Evolutionary conservation across 2,797 vertebrate genomes (phyloP).

Genomic region (Centropyge bicolor): DNA sequence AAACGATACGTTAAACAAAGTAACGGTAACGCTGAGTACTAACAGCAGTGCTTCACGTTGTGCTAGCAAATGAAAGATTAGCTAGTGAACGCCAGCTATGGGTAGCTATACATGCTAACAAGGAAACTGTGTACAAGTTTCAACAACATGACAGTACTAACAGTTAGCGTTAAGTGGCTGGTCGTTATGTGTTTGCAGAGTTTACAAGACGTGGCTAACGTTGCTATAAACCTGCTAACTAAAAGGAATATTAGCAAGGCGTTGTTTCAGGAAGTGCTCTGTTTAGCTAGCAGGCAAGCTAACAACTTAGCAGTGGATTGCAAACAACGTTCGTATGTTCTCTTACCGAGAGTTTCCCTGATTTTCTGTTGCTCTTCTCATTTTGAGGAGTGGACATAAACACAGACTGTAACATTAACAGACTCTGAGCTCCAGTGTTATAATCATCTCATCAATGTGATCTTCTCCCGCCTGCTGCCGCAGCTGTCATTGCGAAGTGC

Average conservation of each 20-base stretch:
- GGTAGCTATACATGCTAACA: background rate
- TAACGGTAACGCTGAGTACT: no score
- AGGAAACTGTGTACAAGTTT: background rate
- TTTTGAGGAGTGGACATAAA: conserved; percentile 9
- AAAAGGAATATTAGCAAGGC: conserved; percentile 4
- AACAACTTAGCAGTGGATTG: background rate
- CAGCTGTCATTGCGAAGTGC: conserved; percentile 16
- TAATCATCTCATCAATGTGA: background rate
- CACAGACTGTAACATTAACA: background rate
- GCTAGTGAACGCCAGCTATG: background rate
- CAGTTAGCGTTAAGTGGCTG: background rate
- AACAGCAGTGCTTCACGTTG: no score
- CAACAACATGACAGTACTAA: background rate
- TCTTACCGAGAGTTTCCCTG: conserved; percentile 61
- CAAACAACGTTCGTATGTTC: background rate
- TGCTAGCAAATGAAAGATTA: background rate
- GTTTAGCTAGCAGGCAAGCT: conserved; percentile 52
- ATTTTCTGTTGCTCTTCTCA: conserved; percentile 62
- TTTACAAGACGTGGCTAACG: background rate
- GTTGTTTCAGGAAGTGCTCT: conserved; percentile 64
- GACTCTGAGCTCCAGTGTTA: background rate
- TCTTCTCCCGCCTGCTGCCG: conserved; percentile 57
- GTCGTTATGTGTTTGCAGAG: background rate
- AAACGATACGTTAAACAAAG: background rate
- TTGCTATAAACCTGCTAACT: background rate